A percentile compares a stretch with the other conserved stretches of the same genome.
These are phyloP conservation scores for Drosophila bunnanda DNA, from an alignment of 2,888 invertebrate genomes.

Conservation along the genomic window DNA sequence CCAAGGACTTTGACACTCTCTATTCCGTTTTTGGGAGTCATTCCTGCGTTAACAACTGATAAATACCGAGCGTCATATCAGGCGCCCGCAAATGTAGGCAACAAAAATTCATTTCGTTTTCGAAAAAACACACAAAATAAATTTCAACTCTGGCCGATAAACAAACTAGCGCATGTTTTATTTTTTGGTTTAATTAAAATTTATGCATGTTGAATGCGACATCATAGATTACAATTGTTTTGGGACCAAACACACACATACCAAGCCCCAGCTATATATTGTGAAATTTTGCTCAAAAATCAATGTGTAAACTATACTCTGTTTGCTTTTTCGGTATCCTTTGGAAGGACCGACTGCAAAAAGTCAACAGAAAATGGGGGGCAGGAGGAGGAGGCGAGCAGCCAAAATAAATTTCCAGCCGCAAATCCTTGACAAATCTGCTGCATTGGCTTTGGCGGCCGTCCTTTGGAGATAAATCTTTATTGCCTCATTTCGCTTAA, in stretches of 20 bases:
- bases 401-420: constrained; percentile 71
- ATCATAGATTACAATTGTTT: constrained; percentile 60
- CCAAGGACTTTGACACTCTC: background rate
- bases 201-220: constrained; percentile 63
- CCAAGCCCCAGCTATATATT: constrained; percentile 23
- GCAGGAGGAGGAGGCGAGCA: constrained; percentile 36
- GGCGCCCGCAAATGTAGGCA: constrained; percentile 15
- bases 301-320: constrained; percentile 37
- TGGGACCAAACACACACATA: constrained; percentile 3
- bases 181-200: constrained; percentile 69
- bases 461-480: constrained; percentile 72
- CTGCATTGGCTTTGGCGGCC: constrained; percentile 64
- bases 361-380: background rate
- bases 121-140: constrained; percentile 22
- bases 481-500: constrained; percentile 77
- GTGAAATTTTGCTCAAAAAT: constrained; percentile 31
- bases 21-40: constrained; percentile 9
- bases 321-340: constrained; percentile 31
- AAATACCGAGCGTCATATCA: constrained; percentile 26
- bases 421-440: constrained; percentile 79
- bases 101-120: constrained; percentile 4
- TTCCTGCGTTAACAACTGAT: constrained; percentile 51
- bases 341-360: constrained; percentile 38
- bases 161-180: constrained; percentile 37
- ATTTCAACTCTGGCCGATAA: constrained; percentile 28